Evolutionary conservation across 2,113 vertebrate species (phyloP).

Genomic region (Rhizomys pruinosus): DNA sequence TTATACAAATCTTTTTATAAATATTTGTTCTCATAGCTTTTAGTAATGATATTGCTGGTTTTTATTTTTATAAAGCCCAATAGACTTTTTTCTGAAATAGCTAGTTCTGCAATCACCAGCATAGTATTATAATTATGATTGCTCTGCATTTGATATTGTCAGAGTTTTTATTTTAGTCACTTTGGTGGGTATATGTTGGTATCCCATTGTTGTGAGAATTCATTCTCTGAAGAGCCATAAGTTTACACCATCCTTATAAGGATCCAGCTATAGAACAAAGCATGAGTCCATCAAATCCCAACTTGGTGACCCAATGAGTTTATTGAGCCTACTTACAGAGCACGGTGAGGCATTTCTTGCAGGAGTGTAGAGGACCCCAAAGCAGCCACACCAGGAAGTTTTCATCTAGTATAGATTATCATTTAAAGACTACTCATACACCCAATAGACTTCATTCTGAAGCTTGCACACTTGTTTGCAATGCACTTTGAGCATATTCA

Average conservation of each 20-base stretch:
- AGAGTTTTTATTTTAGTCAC: constrained; percentile 1
- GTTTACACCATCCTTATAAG: not conserved
- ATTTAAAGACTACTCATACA: not conserved
- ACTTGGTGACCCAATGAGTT: not conserved
- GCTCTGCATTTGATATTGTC: not conserved
- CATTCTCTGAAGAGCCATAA: not conserved
- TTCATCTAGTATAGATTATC: too few species aligned
- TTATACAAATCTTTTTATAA: not conserved
- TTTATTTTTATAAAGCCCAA: not conserved
- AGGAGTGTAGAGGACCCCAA: not conserved
- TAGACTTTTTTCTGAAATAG: not conserved
- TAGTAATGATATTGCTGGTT: not conserved
- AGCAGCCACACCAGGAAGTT: not conserved
- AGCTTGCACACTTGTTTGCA: not conserved
- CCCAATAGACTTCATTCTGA: not conserved
- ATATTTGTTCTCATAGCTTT: not conserved
- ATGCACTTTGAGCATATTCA: not conserved
- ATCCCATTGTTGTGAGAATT: not conserved
- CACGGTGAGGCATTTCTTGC: not conserved
- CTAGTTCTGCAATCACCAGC: not conserved
- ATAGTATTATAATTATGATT: not conserved
- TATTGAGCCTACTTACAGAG: not conserved
- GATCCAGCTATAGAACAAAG: not conserved
- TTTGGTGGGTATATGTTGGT: not conserved
- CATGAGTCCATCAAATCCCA: too few species aligned